Percentiles rank a stretch among this genome's conserved stretches.
phyloP scores from a whole-genome alignment of 2,113 vertebrate species.

The Eretmochelys imbricata region DNA sequence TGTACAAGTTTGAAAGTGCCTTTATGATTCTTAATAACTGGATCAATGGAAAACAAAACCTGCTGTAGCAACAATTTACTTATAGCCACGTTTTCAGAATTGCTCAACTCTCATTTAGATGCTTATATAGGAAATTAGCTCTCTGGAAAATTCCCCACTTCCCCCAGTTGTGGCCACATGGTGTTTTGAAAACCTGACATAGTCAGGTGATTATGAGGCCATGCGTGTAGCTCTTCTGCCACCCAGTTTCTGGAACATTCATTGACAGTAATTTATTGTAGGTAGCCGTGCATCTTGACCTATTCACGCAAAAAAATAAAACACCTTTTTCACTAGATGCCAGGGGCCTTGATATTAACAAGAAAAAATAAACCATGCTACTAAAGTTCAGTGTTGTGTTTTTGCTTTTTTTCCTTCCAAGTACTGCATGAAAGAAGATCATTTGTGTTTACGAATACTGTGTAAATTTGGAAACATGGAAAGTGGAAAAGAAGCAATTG shows the following conservation, averaged over 20 bases:
- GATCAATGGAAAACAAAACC: neutral
- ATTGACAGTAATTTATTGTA: neutral
- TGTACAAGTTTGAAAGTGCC: neutral
- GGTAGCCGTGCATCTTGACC: neutral
- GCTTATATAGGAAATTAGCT: neutral
- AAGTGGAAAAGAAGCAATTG: slow-evolving; percentile 83
- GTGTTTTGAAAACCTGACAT: neutral
- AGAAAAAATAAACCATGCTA: neutral
- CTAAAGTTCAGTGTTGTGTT: neutral
- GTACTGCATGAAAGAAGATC: slow-evolving; percentile 87
- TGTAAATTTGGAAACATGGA: slow-evolving; percentile 92
- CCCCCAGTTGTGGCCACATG: neutral
- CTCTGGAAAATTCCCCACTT: neutral
- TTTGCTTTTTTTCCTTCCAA: slow-evolving; percentile 67
- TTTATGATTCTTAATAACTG: neutral
- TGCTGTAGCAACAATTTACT: neutral
- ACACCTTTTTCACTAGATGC: neutral
- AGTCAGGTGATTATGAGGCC: neutral
- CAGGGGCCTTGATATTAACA: neutral
- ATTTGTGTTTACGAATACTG: slow-evolving; percentile 83
- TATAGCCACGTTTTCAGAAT: neutral
- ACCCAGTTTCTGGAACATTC: neutral
- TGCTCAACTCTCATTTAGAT: neutral
- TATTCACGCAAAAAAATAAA: neutral
- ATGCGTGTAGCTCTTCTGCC: neutral